Conservation (phyloP, 2,113 vertebrate genomes). For the Periophthalmus modestus region DNA sequence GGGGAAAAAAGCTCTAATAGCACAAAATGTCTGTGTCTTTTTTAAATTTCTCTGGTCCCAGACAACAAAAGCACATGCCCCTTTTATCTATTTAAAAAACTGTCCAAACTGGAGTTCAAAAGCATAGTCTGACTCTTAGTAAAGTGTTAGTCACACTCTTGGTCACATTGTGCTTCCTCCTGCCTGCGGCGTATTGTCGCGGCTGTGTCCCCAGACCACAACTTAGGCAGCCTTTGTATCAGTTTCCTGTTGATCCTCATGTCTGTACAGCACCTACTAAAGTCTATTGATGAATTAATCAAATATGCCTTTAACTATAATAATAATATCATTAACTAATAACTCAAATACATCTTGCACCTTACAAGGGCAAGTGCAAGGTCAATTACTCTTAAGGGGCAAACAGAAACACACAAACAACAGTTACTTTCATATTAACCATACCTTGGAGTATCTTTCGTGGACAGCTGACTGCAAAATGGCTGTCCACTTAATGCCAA, state of each 20-base stretch:
- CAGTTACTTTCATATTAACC: too few relatives aligned
- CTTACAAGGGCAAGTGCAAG: too few relatives aligned
- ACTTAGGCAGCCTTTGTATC: constrained; percentile 46
- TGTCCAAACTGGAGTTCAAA: constrained; percentile 70
- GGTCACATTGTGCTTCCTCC: constrained; percentile 60
- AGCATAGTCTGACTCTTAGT: constrained; percentile 58
- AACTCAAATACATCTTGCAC: too few relatives aligned
- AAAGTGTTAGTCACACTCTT: constrained; percentile 66
- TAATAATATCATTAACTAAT: too few relatives aligned
- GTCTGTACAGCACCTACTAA: constrained; percentile 19
- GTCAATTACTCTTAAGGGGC: too few relatives aligned
- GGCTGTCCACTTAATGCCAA: too few relatives aligned
- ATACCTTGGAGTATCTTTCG: too few relatives aligned
- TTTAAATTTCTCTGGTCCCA: constrained; percentile 43
- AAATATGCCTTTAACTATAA: neutral
- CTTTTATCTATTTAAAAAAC: constrained; percentile 70
- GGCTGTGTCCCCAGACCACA: constrained; percentile 62
- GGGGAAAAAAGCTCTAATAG: constrained; percentile 61
- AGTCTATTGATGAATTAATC: neutral
- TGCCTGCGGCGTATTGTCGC: constrained; percentile 52
- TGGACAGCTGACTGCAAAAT: too few relatives aligned
- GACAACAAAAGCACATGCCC: constrained; percentile 66
- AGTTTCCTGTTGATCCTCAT: constrained; percentile 53
- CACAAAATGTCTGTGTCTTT: constrained; percentile 57
- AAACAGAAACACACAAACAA: too few relatives aligned